Conservation (phyloP, 2,113 vertebrate species). For the Nestor notabilis region DNA sequence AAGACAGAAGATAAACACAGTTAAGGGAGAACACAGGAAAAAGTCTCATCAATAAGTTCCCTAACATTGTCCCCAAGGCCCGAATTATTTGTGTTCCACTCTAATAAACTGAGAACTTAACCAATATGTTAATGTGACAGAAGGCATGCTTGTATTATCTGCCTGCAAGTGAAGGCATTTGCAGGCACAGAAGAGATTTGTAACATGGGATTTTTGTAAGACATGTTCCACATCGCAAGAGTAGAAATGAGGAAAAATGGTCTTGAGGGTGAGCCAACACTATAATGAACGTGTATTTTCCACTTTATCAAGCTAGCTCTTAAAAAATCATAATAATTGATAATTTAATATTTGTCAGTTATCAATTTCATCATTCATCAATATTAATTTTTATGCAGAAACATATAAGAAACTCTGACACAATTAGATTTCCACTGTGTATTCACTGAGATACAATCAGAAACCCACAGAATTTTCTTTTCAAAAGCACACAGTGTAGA, state of each 20-base stretch:
- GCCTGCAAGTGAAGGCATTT: background rate
- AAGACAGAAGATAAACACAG: background rate
- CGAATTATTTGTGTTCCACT: background rate
- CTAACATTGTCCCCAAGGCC: background rate
- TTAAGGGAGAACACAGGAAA: background rate
- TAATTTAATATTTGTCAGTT: background rate
- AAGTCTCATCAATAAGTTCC: background rate
- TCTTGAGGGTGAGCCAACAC: background rate
- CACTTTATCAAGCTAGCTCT: background rate
- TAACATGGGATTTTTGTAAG: background rate
- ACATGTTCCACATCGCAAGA: background rate
- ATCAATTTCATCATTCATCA: background rate
- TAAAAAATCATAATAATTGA: background rate
- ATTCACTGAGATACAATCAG: background rate
- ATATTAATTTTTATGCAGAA: background rate
- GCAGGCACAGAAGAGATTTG: background rate
- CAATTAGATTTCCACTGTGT: background rate
- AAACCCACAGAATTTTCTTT: background rate
- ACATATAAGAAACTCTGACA: background rate
- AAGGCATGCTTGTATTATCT: background rate
- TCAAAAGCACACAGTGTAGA: background rate
- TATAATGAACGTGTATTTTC: background rate
- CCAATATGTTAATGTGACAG: background rate
- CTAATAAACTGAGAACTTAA: background rate
- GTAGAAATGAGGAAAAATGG: background rate